Base-by-base conservation (phyloP, 2,797 vertebrate species). In the Ctenopoma kingsleyae region DNA sequence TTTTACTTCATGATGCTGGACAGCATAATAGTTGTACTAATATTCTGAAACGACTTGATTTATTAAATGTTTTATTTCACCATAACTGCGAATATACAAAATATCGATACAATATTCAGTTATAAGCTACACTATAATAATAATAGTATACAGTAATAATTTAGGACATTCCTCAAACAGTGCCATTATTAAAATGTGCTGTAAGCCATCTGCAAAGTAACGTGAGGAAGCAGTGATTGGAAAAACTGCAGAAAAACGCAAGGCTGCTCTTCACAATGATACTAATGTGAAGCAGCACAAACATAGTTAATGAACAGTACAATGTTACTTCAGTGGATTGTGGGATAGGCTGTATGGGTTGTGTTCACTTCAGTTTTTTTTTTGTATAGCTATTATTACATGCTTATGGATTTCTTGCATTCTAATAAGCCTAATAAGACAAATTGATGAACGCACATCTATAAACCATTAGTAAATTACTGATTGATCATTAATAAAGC, bases 41-140 rank as follows among this genome's bases (percentile, higher is more conserved):
- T 60, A 67, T 54, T 35, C 56, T 32, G n/a, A 54, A 62, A 56
- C 40, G 50, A 80, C 41, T 55, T 46, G 35, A 48, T 47, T 59
- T 38, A 44, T 36, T 49, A n/a, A 32, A 32, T 32, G 30, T 6
- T 71, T 47, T 63, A 43, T 60, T 56, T 71, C 6, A 41, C 23
- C 8, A 11, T 52, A 22, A 16, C 36, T 47, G 19, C 50, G 23
- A 22, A 52, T 11, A 27, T 38, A 32, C 64, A 36, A 51, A 38
- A 41, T 22, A 52, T 11, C 0, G 0, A 20, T 6, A 7, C 11
- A 27, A 23, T 7, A 40, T 22, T 48, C 6, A 32, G 30, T 32
- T 32, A 32, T 32, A 30, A 30, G 1, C 27, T 32, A 32, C 30
- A 32, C 7, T 32, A 32, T 32, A 9, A 32, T 32, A 32, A 32